Percentiles rank a stretch among this genome's conserved stretches.
These are phyloP conservation scores for Ophiodon elongatus DNA, from an alignment of 2,113 vertebrate genomes.

Conservation along the genomic window DNA sequence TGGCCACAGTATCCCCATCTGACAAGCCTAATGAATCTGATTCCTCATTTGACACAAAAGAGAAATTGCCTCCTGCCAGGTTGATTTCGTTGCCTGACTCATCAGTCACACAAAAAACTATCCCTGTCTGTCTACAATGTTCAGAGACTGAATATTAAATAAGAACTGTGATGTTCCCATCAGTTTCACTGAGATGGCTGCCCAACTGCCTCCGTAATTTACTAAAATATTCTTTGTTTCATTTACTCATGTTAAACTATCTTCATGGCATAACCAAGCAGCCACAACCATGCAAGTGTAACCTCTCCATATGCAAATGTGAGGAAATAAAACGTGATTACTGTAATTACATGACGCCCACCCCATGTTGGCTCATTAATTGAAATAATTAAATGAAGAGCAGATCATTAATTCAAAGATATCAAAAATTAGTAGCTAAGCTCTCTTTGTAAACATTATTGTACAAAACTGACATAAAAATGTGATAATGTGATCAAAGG, in stretches of 20 bases:
- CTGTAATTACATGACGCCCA: not conserved
- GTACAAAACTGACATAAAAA: not conserved
- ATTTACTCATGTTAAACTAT: slow-evolving; percentile 9
- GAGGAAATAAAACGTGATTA: not conserved
- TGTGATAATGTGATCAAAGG: not conserved
- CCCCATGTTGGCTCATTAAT: not conserved
- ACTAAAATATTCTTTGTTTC: not conserved
- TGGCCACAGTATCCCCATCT: slow-evolving; percentile 9
- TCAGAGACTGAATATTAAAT: slow-evolving; percentile 17
- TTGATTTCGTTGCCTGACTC: slow-evolving; percentile 12
- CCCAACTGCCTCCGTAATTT: not conserved
- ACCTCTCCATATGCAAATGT: not conserved
- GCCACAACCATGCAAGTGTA: not conserved
- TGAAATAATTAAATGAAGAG: not conserved
- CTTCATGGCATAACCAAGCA: not conserved
- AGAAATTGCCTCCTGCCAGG: slow-evolving; percentile 36
- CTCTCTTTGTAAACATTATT: not conserved
- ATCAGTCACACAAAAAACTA: slow-evolving; percentile 24
- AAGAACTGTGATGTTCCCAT: slow-evolving; percentile 13
- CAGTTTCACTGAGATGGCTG: not conserved
- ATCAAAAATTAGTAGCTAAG: not conserved
- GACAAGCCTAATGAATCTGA: slow-evolving; percentile 51
- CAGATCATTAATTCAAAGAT: not conserved
- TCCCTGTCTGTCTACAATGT: not conserved
- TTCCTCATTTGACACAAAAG: slow-evolving; percentile 36